Conservation (phyloP, 2,888 invertebrate genomes). For the Mechanitis messenoides region DNA sequence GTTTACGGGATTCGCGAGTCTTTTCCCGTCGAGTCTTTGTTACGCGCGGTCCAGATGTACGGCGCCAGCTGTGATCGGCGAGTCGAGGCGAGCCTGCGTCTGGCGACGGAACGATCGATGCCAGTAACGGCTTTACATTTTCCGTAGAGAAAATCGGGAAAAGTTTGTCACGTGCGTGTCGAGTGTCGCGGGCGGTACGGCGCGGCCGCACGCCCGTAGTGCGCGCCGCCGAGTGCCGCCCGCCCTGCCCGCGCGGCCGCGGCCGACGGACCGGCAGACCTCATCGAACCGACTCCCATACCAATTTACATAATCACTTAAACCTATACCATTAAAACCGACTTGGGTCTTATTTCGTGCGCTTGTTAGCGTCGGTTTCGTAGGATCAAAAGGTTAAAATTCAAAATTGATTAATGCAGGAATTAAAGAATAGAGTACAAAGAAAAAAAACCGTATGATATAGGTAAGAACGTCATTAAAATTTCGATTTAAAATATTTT, state of each 20-base stretch:
- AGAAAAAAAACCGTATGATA: not conserved
- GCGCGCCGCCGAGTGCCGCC: conserved; percentile 74
- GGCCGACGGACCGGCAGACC: conserved; percentile 33
- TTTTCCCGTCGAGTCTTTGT: conserved; percentile 59
- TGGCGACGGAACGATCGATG: conserved; percentile 68
- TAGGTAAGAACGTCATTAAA: conserved; percentile 7
- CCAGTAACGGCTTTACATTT: conserved; percentile 74
- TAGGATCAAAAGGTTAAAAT: too few relatives aligned
- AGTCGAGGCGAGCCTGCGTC: conserved; percentile 62
- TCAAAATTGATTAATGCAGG: not conserved
- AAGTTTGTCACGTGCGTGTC: conserved; percentile 70
- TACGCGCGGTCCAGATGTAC: conserved; percentile 57
- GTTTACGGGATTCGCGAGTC: conserved; percentile 48
- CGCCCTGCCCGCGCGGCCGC: conserved; percentile 54
- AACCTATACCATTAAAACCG: conserved; percentile 37
- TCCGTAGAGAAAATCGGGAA: conserved; percentile 70
- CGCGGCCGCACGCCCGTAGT: conserved; percentile 73
- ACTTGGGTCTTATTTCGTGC: conserved; percentile 12
- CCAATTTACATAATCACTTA: conserved; percentile 50
- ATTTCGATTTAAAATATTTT: conserved; percentile 19
- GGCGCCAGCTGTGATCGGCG: conserved; percentile 71
- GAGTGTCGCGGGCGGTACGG: conserved; percentile 57
- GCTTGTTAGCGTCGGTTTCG: conserved; percentile 1
- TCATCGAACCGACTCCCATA: conserved; percentile 39
- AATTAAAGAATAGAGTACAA: not conserved